Evolutionary conservation across 2,888 invertebrate species (phyloP), one percentile per base, ranked within the genome.

Genomic region (Ecdyonurus torrentis): DNA sequence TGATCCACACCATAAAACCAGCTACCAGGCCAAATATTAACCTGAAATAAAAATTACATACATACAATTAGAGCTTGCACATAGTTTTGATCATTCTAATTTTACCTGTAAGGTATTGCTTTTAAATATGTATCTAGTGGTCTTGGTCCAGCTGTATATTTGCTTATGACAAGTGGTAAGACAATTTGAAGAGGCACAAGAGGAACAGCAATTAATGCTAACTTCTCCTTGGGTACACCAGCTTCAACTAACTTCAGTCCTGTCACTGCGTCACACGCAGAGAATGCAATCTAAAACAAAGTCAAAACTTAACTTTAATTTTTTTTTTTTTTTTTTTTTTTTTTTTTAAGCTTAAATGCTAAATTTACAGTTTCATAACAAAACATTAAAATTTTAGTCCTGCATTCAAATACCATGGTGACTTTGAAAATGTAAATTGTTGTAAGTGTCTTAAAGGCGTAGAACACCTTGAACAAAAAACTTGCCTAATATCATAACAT

Each of bases 251-350:
- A 78, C 76, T 99, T 99, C 65, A 99, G 78, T 1, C 91, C 89
- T 22, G 97, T 92, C 0, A 98, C 91, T 23, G 92, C 89, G 78
- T 99, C 99, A 65, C 92, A 89, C 1, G 97, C 95, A 52, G 95
- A 89, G 77, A 98, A 99, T 2, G 94, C 93, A 68, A 96, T 82
- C 92, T 94, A 72, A 58, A 50, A 50, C 19, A n/a, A 19, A 55
- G 58, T 10, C 58, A 55, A 7, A 7, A 55, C 5, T 59, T 3
- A 59, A 2, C 5, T 23, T 2, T 23, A 59, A 18, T 20, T 1
- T 20, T 58, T 58, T 58, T 10, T 15, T 58, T 58, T 19, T n/a
- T n/a, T n/a, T n/a, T n/a, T n/a, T n/a, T n/a, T n/a, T n/a, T n/a
- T n/a, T n/a, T n/a, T n/a, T n/a, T n/a, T n/a, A n/a, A n/a, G n/a